These are phyloP conservation scores for Urosaurus nigricauda DNA, from an alignment of 2,797 vertebrate genomes.

Conservation along the genomic window DNA sequence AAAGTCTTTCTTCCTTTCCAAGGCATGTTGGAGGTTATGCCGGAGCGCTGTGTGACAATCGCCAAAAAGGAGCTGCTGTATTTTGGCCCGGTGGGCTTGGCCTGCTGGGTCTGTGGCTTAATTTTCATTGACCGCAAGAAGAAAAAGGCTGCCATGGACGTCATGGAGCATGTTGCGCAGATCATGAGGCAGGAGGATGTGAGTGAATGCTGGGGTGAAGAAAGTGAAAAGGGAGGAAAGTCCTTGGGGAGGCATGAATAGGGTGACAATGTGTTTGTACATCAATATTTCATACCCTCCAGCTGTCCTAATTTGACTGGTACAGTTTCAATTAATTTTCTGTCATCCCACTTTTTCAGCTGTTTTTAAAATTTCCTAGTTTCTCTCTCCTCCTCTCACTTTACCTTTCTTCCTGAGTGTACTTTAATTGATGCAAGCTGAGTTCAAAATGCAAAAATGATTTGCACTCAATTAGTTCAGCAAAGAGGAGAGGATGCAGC, in stretches of 20 bases:
- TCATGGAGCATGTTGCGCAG: not conserved
- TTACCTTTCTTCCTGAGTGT: too few relatives aligned
- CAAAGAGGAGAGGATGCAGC: too few relatives aligned
- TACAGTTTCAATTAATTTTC: too few relatives aligned
- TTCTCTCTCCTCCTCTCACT: too few relatives aligned
- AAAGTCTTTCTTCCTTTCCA: not conserved
- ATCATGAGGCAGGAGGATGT: constrained; percentile 12
- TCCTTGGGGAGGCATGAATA: not conserved
- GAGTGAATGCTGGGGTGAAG: not conserved
- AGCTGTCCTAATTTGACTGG: too few relatives aligned
- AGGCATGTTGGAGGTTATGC: constrained; percentile 22
- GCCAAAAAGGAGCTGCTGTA: constrained; percentile 32
- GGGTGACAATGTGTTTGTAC: too few relatives aligned
- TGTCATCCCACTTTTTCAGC: too few relatives aligned
- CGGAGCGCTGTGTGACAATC: constrained; percentile 9
- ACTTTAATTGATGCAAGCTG: too few relatives aligned
- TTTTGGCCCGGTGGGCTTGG: not conserved
- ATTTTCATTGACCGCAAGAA: constrained; percentile 28
- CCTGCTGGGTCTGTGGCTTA: not conserved
- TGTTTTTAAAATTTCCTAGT: too few relatives aligned
- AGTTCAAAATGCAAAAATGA: too few relatives aligned
- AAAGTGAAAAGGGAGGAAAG: not conserved
- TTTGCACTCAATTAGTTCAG: too few relatives aligned
- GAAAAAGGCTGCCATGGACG: not conserved
- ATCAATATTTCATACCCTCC: too few relatives aligned